Conservation (phyloP, 2,113 vertebrate genomes). For the Pimephales promelas region DNA sequence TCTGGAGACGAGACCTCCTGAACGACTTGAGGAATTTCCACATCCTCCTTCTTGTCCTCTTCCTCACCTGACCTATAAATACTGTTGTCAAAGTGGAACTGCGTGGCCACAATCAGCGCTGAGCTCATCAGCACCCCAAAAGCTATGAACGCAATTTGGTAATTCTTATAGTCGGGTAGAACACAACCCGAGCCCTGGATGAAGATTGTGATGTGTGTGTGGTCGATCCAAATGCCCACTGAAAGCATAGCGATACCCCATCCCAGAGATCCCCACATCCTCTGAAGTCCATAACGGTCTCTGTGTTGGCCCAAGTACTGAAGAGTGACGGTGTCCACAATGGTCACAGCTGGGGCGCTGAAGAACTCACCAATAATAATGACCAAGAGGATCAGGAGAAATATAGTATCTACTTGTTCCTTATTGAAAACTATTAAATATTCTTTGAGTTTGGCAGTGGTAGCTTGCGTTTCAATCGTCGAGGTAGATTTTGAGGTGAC, state of each 20-base stretch:
- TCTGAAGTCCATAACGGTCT: slow-evolving; percentile 93
- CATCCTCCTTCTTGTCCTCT: slow-evolving; percentile 39
- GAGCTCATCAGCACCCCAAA: slow-evolving; percentile 93
- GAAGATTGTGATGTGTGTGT: slow-evolving; percentile 77
- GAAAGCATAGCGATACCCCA: slow-evolving; percentile 97
- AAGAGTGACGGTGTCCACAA: slow-evolving; percentile 94
- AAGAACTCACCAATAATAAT: slow-evolving; percentile 98
- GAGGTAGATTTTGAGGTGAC: neutral
- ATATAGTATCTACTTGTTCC: slow-evolving; percentile 89
- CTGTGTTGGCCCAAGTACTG: slow-evolving; percentile 92
- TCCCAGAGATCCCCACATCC: slow-evolving; percentile 98
- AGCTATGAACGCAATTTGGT: slow-evolving; percentile 92
- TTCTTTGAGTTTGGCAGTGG: slow-evolving; percentile 27
- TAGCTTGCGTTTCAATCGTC: neutral
- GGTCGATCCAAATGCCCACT: slow-evolving; percentile 95
- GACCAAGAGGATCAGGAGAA: slow-evolving; percentile 91
- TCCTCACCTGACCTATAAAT: slow-evolving; percentile 73
- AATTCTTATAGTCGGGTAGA: slow-evolving; percentile 87
- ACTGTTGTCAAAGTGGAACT: slow-evolving; percentile 85
- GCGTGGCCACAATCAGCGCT: slow-evolving; percentile 88
- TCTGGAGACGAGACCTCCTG: slow-evolving; percentile 67
- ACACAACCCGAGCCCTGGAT: slow-evolving; percentile 81
- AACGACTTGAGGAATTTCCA: slow-evolving; percentile 75
- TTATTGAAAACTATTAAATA: slow-evolving; percentile 70
- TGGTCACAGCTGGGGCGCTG: slow-evolving; percentile 94